A percentile compares a stretch with the other conserved stretches of the same genome.
Conservation (phyloP, 2,113 vertebrate genomes). For the Pontoporia blainvillei region DNA sequence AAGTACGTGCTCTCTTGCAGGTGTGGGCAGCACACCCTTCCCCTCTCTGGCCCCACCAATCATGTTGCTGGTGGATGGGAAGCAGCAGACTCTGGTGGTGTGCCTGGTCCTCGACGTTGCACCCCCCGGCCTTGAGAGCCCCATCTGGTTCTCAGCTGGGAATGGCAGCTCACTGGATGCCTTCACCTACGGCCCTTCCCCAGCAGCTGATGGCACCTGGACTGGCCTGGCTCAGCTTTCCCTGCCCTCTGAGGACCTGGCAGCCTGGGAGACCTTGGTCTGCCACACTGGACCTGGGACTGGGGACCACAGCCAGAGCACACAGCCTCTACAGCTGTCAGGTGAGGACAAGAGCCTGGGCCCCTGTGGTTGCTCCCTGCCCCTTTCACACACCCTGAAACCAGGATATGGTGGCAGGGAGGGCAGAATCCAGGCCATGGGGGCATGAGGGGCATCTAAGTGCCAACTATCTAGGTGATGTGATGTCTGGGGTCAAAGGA, state of each 20-base stretch:
- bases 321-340: conserved; percentile 51
- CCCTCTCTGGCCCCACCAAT: conserved; percentile 72
- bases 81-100: conserved; percentile 70
- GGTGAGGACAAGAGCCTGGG: conserved; percentile 61
- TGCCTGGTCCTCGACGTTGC: conserved; percentile 73
- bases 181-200: conserved; percentile 71
- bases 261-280: conserved; percentile 58
- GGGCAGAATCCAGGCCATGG: too few species aligned
- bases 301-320: conserved; percentile 49
- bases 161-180: conserved; percentile 72
- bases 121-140: background rate
- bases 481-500: background rate
- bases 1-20: background rate
- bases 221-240: conserved; percentile 75
- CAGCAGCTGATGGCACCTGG: conserved; percentile 69
- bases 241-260: conserved; percentile 52
- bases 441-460: background rate
- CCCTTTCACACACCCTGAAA: background rate
- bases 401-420: background rate
- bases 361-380: background rate
- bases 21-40: background rate
- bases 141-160: conserved; percentile 76
- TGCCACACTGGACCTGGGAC: conserved; percentile 71
- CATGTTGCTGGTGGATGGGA: conserved; percentile 70
- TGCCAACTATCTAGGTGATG: background rate